Evolutionary conservation across 2,113 vertebrate genomes (phyloP), one percentile per base, ranked within the genome.

Genomic region (Falcunculus frontatus): DNA sequence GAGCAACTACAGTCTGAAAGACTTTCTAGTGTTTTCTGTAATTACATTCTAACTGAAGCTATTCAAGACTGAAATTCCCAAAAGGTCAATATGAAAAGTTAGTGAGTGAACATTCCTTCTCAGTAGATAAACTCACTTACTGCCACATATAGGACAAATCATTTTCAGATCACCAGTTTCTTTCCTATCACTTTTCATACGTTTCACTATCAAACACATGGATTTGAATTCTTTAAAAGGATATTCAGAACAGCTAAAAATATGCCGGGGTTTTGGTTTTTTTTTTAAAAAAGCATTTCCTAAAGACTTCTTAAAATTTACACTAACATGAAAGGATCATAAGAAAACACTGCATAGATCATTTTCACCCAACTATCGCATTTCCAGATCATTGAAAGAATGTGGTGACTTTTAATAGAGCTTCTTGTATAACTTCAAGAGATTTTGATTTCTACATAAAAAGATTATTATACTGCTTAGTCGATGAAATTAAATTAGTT

Each of bases 251-350:
- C 14, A 63, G 17, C 39, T 73, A 64, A 42, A 79, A 64, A 23
- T 41, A 47, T 5, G 4, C n/a, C n/a, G n/a, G n/a, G n/a, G n/a
- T n/a, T n/a, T n/a, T n/a, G 8, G 4, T 0, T 7, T 20, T 21
- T 79, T 73, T 57, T 16, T 8, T 4, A 12, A 39, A 9, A 17
- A 55, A 11, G 26, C 8, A 46, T 67, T 87, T 87, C 42, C 35
- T 67, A 49, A 84, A 57, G 30, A 55, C 3, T 19, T 52, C 68
- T 80, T 49, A 69, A 86, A 87, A 86, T 65, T 78, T 49, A 67
- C 9, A 77, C 17, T 30, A 86, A 33, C 18, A 64, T 19, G 42
- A 67, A 84, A 84, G 6, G 13, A 75, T 79, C 41, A 44, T 37
- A 83, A 79, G 25, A 81, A 22, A 87, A 64, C 11, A 47, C 5